Evolutionary conservation across 2,113 vertebrate genomes (phyloP).

Genomic region (Chascanopsetta lugubris): DNA sequence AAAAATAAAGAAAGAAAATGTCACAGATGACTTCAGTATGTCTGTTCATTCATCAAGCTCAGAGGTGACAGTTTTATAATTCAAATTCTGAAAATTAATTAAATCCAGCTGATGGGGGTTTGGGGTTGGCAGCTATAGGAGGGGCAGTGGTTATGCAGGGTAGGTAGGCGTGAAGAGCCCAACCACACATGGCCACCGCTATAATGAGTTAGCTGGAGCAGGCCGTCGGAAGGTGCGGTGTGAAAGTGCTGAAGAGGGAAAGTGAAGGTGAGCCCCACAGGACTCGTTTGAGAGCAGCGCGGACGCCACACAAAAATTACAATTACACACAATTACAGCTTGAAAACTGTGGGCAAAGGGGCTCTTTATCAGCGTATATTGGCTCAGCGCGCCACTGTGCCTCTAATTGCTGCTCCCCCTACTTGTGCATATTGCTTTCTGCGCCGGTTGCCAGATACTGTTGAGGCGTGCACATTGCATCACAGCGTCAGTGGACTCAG

Average conservation of each 20-base stretch:
- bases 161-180: conserved; percentile 63
- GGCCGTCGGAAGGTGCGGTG: conserved; percentile 68
- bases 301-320: conserved; percentile 63
- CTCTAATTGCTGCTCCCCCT: conserved; percentile 70
- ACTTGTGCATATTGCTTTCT: conserved; percentile 56
- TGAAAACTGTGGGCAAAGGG: conserved; percentile 66
- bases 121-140: conserved; percentile 41
- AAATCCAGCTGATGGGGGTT: conserved; percentile 58
- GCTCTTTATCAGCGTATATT: conserved; percentile 73
- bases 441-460: conserved; percentile 44
- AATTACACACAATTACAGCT: conserved; percentile 78
- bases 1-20: no score
- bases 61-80: conserved; percentile 57
- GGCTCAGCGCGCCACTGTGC: conserved; percentile 65
- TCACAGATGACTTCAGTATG: conserved; percentile 31
- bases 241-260: conserved; percentile 76
- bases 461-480: conserved; percentile 41
- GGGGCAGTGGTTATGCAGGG: conserved; percentile 54
- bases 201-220: conserved; percentile 74
- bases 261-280: conserved; percentile 73
- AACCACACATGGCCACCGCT: conserved; percentile 52
- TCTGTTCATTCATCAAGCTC: conserved; percentile 58
- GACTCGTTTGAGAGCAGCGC: conserved; percentile 74
- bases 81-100: conserved; percentile 64
- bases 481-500: not conserved